Percentiles rank a stretch among this genome's conserved stretches.
These are phyloP conservation scores for Ochropacha duplaris DNA, from an alignment of 2,888 invertebrate genomes.

Conservation along the genomic window DNA sequence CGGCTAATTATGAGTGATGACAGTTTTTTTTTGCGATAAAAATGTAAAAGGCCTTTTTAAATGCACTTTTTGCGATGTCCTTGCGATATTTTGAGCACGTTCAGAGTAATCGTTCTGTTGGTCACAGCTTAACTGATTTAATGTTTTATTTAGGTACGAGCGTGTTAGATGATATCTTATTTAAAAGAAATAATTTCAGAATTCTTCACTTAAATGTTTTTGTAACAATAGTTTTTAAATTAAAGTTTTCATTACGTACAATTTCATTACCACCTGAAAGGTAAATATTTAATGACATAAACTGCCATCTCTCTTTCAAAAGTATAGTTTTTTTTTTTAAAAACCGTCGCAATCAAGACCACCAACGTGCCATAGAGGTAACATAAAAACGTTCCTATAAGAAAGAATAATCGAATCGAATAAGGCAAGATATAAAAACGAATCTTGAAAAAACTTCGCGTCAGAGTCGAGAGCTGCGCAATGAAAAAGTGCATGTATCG, in stretches of 20 bases:
- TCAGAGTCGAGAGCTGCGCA: conserved; percentile 40
- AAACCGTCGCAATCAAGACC: conserved; percentile 41
- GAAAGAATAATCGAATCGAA: conserved; percentile 56
- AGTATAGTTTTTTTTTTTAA: conserved; percentile 8
- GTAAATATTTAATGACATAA: not conserved
- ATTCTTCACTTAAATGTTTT: too few species aligned
- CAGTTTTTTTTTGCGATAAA: not conserved
- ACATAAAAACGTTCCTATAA: conserved; percentile 54
- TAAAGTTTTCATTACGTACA: not conserved
- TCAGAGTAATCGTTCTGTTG: not conserved
- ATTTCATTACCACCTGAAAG: not conserved
- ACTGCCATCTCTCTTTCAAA: not conserved
- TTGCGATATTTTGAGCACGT: not conserved
- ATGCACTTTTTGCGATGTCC: conserved; percentile 3
- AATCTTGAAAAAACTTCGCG: conserved; percentile 58
- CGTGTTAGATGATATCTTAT: not conserved
- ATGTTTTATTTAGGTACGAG: not conserved
- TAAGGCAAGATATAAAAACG: conserved; percentile 64
- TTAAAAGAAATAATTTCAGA: too few species aligned
- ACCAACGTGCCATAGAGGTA: conserved; percentile 45
- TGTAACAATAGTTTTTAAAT: too few species aligned
- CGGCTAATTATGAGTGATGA: conserved; percentile 27
- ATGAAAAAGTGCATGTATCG: conserved; percentile 64
- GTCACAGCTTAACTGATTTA: not conserved
- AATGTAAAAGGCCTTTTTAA: not conserved